Conservation (phyloP, 2,113 vertebrate species). For the Catharus fuscescens region DNA sequence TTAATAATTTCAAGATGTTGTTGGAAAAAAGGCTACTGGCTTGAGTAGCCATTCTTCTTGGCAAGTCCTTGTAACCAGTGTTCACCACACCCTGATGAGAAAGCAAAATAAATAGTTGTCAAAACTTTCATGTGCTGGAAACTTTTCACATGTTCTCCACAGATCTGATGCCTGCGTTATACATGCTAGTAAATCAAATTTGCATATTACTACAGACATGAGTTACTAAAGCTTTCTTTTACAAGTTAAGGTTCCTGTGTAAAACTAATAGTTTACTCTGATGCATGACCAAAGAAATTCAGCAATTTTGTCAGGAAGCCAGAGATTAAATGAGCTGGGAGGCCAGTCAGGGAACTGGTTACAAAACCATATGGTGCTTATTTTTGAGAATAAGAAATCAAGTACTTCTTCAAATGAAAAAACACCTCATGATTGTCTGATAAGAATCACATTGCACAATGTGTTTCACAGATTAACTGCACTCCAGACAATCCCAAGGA, state of each 20-base stretch:
- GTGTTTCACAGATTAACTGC: conserved; percentile 31
- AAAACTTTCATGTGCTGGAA: conserved; percentile 41
- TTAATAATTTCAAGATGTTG: conserved; percentile 88
- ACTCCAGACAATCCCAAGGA: conserved; percentile 30
- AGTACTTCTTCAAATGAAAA: conserved; percentile 55
- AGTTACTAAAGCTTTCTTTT: conserved; percentile 57
- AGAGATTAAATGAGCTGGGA: conserved; percentile 57
- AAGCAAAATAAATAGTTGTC: conserved; percentile 50
- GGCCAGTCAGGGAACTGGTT: conserved; percentile 46
- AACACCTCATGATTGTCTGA: conserved; percentile 51
- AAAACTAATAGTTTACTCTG: conserved; percentile 51
- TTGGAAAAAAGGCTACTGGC: conserved; percentile 87
- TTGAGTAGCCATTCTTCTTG: conserved; percentile 84
- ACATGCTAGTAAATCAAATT: conserved; percentile 45
- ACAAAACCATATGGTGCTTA: conserved; percentile 69
- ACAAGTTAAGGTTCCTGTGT: conserved; percentile 41
- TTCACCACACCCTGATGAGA: conserved; percentile 83
- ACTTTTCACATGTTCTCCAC: conserved; percentile 14
- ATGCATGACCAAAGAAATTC: conserved; percentile 44
- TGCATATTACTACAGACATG: conserved; percentile 28
- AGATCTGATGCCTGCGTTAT: conserved; percentile 17
- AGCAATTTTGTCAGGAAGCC: conserved; percentile 60
- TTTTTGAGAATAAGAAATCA: conserved; percentile 69
- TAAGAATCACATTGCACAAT: conserved; percentile 49
- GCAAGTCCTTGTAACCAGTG: conserved; percentile 82